Evolutionary conservation across 92 coral and sea anemone genomes (phyloP).

Genomic region (Anthopleura xanthogrammica): DNA sequence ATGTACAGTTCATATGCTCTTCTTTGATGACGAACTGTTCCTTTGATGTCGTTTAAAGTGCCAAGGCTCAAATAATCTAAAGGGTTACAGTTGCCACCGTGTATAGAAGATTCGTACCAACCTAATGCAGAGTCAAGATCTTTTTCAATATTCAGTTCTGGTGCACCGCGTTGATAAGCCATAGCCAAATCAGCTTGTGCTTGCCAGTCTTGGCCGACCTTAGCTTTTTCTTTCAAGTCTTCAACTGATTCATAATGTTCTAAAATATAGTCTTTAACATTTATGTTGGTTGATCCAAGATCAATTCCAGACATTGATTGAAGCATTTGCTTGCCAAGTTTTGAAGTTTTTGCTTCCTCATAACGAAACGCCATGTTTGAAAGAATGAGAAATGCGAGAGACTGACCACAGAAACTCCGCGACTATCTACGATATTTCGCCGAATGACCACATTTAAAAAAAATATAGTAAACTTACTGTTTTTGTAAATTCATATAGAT

Average conservation of each 20-base stretch:
- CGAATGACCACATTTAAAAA: too few species aligned
- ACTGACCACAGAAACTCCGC: too few species aligned
- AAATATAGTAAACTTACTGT: too few species aligned
- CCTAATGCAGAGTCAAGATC: conserved; percentile 61
- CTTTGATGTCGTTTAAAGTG: conserved; percentile 35
- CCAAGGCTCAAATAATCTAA: conserved; percentile 18
- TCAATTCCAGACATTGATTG: too few species aligned
- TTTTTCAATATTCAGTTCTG: conserved; percentile 11
- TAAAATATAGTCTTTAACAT: not conserved
- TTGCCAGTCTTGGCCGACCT: not conserved
- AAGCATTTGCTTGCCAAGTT: too few species aligned
- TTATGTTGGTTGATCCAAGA: not conserved
- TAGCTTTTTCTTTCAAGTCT: too few species aligned
- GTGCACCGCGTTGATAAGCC: conserved; percentile 38
- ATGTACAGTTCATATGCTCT: conserved; percentile 58
- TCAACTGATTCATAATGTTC: too few species aligned
- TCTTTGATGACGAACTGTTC: conserved; percentile 19
- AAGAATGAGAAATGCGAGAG: too few species aligned
- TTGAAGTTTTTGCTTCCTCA: too few species aligned
- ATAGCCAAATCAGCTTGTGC: conserved; percentile 51
- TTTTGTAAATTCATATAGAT: too few species aligned
- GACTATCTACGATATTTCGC: too few species aligned
- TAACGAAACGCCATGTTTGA: too few species aligned
- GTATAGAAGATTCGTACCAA: conserved; percentile 47
- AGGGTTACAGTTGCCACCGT: not conserved